Base-by-base conservation (phyloP, 35 echinoderm and acorn worm species). In the Lytechinus variegatus region DNA sequence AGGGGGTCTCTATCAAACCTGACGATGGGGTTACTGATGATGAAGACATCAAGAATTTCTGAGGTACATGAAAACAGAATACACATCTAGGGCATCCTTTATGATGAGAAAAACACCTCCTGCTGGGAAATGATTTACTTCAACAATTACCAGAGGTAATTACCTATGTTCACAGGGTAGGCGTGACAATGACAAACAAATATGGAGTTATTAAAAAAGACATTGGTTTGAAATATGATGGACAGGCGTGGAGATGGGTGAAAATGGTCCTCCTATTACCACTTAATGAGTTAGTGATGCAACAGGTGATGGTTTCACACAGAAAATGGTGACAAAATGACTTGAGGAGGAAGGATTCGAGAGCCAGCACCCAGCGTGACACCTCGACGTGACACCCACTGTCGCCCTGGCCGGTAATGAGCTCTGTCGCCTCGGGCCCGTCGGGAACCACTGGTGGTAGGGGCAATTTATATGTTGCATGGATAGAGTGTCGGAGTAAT, bases 341-440 rank as follows among this genome's bases (percentile, higher is more conserved):
- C n/a, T 79, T 24, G 6, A 24, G 19, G 14, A 24, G 66, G 4
- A 19, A 16, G 66, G 66, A 24, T 24, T 24, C n/a, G 66, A 16
- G 14, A 79, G 66, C 66, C 66, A 79, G 66, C 66, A 16, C 66
- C 66, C 66, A 79, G 66, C 66, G 19, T 79, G 66, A 79, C 66
- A 79, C 66, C 66, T 52, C 88, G 52, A 44, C 88, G 88, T 54
- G 88, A 90, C 88, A 90, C 88, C 88, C 88, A 12, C 52, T 52
- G 88, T 10, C 88, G 88, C 5, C 88, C 88, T 33, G n/a, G 13
- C 29, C 88, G 29, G 88, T 90, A 90, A 90, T 90, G 88, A 90
- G 28, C 88, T 54, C 52, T 90, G 88, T 90, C 88, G 88, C 88
- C 88, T 90, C 11, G 88, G 52, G 88, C 88, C 88, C 52, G 88